Evolutionary conservation across 2,113 vertebrate species (phyloP), one percentile per base, ranked within the genome.

Genomic region (Coregonus clupeaformis): DNA sequence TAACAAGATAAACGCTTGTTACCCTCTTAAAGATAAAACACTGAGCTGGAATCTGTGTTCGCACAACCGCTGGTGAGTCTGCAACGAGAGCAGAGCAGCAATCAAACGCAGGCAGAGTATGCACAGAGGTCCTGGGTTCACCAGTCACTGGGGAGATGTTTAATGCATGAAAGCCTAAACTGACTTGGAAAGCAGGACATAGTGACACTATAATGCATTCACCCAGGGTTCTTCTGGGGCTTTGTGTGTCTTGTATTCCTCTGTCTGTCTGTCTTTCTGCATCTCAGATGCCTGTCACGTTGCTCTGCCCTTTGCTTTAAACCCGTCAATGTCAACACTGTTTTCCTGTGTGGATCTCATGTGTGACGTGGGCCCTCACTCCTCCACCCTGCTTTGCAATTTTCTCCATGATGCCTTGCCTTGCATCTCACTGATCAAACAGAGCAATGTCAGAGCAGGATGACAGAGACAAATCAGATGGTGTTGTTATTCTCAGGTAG

Each of bases 231-330:
- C 27, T 85, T 75, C 76, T 67, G 69, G 27, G 6, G 36, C 18
- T 22, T 7, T 55, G 18, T 32, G 30, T 36, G 36, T 45, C 45
- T 16, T 70, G 73, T 78, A 73, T 83, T 64, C 72, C 25, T 47
- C 69, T 73, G 69, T 78, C 75, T 68, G 36, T 81, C 69, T 71
- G 80, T 81, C 76, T 85, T 64, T 73, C 45, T 36, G 57, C 69
- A 70, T 71, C 86, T 90, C 68, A 64, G 75, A 92, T 92, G 89
- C 91, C 52, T 30, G 88, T 92, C 91, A 92, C 92, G 89, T 91
- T 89, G 79, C 76, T 82, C 82, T 93, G 92, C 92, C 90, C 91
- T 92, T 92, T 93, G 88, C 90, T 92, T 89, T 90, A 77, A 85
- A 87, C 78, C 76, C 82, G 84, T 90, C 90, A 87, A 80, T 89